These are phyloP conservation scores for Amazona guildingii DNA, from an alignment of 2,113 vertebrate genomes.

Conservation along the genomic window DNA sequence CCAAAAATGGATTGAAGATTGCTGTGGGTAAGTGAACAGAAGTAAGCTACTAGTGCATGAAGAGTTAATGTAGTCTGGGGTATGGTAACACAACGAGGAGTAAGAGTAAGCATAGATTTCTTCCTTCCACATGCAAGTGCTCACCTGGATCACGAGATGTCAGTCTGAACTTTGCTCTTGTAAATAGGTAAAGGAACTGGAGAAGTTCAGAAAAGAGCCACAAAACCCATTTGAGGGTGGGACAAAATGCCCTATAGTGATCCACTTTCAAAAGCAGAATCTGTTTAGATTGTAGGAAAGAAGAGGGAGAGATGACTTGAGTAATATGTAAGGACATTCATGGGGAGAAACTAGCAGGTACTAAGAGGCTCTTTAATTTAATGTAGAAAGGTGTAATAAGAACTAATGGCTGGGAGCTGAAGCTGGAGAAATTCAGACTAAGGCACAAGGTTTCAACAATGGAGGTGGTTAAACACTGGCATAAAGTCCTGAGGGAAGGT, in stretches of 20 bases:
- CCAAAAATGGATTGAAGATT: neutral
- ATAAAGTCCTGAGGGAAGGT: neutral
- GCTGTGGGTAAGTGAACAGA: neutral
- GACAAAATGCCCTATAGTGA: neutral
- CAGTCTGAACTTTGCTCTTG: neutral
- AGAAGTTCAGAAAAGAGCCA: neutral
- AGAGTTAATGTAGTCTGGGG: neutral
- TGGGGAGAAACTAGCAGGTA: neutral
- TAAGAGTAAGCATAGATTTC: neutral
- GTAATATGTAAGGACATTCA: neutral
- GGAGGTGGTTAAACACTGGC: neutral
- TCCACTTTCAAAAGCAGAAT: neutral
- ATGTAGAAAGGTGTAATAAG: conserved; percentile 4
- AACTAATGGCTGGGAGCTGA: neutral
- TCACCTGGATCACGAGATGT: neutral
- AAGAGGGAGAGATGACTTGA: conserved; percentile 5
- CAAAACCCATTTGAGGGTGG: neutral
- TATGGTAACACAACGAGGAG: neutral
- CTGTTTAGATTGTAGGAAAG: conserved; percentile 3
- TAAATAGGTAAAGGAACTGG: neutral
- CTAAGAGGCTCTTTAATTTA: conserved; percentile 3
- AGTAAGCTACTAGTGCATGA: neutral
- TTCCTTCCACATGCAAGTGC: neutral
- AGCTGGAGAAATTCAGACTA: neutral
- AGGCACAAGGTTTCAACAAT: neutral